These are phyloP conservation scores for Neogale vison DNA, from an alignment of 2,113 vertebrate species.

Conservation along the genomic window DNA sequence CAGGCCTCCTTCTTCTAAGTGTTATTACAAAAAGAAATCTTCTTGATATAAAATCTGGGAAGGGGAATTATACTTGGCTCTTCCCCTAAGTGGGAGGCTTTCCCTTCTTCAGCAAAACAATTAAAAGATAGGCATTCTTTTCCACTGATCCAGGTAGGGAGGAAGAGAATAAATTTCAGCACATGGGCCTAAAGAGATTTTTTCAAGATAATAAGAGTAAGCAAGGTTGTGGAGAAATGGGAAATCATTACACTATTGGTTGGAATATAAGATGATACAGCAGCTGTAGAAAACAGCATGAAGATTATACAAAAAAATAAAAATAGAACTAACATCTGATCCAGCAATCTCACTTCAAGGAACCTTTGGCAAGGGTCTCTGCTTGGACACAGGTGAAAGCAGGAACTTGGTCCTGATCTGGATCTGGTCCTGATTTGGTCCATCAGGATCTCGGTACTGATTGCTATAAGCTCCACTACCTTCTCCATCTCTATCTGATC, in stretches of 20 bases:
- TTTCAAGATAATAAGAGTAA: background rate
- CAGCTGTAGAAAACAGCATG: background rate
- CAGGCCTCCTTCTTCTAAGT: background rate
- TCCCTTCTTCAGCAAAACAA: background rate
- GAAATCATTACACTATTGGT: background rate
- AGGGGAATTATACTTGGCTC: background rate
- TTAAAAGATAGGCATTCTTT: background rate
- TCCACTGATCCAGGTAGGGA: background rate
- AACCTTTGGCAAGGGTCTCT: background rate
- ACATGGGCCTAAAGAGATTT: background rate
- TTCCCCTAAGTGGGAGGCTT: background rate
- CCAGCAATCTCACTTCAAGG: background rate
- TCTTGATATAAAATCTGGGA: background rate
- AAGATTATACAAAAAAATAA: background rate
- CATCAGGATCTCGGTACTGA: background rate
- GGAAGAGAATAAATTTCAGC: background rate
- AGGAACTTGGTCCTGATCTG: background rate
- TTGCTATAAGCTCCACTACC: background rate
- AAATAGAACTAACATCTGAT: background rate
- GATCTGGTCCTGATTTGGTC: background rate
- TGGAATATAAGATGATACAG: background rate
- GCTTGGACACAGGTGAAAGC: background rate
- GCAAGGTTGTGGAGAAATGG: background rate
- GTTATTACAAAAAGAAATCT: constrained; percentile 45
- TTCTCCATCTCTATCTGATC: background rate